A percentile compares a stretch with the other conserved stretches of the same genome.
phyloP scores from a whole-genome alignment of 2,888 invertebrate species.

The Scaptomyza tumidula region DNA sequence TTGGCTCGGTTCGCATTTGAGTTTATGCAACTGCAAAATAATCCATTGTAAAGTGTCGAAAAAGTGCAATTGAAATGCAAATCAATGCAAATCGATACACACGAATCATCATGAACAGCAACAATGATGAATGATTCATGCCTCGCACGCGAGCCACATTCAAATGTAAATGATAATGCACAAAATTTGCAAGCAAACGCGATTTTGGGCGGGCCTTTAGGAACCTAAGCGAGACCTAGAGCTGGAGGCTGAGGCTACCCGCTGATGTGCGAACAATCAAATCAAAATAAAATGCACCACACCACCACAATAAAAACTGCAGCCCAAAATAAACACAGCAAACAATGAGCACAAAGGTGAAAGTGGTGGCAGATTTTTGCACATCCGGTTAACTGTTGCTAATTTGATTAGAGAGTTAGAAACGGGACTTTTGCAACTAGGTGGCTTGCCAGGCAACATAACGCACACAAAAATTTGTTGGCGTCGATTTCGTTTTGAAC shows the following conservation, averaged over 20 bases:
- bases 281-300: constrained; percentile 75
- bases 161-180: constrained; percentile 68
- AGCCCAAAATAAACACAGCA: constrained; percentile 43
- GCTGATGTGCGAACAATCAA: constrained; percentile 75
- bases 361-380: constrained; percentile 63
- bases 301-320: constrained; percentile 46
- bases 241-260: constrained; percentile 40
- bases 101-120: constrained; percentile 63
- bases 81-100: constrained; percentile 81
- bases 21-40: constrained; percentile 73
- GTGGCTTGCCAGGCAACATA: constrained; percentile 5
- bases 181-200: constrained; percentile 62
- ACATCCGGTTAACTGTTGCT: constrained; percentile 82
- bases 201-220: constrained; percentile 47
- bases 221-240: constrained; percentile 4
- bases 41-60: constrained; percentile 79
- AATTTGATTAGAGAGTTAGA: constrained; percentile 81
- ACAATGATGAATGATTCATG: constrained; percentile 71
- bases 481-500: constrained; percentile 51
- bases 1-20: constrained; percentile 20
- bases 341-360: constrained; percentile 55
- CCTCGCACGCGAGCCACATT: constrained; percentile 72
- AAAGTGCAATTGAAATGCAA: constrained; percentile 82
- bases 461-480: constrained; percentile 45
- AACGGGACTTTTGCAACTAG: constrained; percentile 15